Percentiles rank a stretch among this genome's conserved stretches.
Evolutionary conservation across 1,140 invertebrate species (phyloP).

Genomic region (Hylaeus volcanicus): DNA sequence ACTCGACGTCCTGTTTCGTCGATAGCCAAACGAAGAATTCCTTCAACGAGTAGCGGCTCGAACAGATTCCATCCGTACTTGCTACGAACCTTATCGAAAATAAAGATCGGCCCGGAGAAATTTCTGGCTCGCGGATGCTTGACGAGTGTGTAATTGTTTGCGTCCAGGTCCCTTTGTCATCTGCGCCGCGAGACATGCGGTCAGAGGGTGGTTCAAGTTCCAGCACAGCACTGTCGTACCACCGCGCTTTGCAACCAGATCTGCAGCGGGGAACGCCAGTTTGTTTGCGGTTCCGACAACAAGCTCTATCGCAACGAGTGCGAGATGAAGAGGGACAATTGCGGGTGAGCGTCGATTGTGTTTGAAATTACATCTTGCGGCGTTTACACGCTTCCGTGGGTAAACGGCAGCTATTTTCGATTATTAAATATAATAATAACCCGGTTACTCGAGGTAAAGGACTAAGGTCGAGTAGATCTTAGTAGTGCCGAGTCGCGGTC

Average conservation of each 20-base stretch:
- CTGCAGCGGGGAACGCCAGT: slow-evolving; percentile 87
- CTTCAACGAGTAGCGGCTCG: too few species aligned
- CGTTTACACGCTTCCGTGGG: not conserved
- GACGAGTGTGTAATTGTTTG: slow-evolving; percentile 22
- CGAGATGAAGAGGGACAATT: slow-evolving; percentile 95
- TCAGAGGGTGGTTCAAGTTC: slow-evolving; percentile 89
- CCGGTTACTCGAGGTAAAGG: too few species aligned
- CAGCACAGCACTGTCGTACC: slow-evolving; percentile 89
- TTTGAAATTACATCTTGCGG: slow-evolving; percentile 20
- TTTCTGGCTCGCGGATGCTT: not conserved
- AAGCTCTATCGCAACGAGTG: slow-evolving; percentile 96
- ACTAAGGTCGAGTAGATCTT: too few species aligned
- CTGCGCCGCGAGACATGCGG: slow-evolving; percentile 91
- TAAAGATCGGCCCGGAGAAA: not conserved
- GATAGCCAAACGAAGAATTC: too few species aligned
- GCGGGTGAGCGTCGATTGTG: slow-evolving; percentile 84
- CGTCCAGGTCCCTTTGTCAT: slow-evolving; percentile 90
- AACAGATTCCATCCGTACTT: too few species aligned
- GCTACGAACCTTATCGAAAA: too few species aligned
- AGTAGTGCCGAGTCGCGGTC: too few species aligned
- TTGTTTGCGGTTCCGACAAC: slow-evolving; percentile 95
- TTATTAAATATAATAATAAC: not conserved
- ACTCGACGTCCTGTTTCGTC: too few species aligned
- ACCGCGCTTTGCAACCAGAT: slow-evolving; percentile 90
- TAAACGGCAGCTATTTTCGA: not conserved